Percentiles rank a stretch among this genome's conserved stretches.
Evolutionary conservation across 2,888 invertebrate species (phyloP).

Genomic region (Petrolisthes cinctipes): DNA sequence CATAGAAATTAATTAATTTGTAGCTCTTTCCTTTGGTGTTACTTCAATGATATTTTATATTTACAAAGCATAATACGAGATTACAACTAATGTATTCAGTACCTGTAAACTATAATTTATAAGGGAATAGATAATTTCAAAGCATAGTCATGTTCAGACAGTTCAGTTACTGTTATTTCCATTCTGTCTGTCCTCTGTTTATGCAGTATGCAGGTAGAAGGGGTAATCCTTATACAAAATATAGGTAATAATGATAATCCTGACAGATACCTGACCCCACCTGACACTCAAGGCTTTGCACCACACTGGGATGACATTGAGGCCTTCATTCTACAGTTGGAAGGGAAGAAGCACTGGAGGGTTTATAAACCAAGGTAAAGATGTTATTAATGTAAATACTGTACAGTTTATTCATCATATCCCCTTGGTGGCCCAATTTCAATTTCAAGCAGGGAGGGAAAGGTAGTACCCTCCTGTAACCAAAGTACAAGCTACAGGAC

Average conservation of each 20-base stretch:
- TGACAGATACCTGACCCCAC: conserved; percentile 87
- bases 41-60: too few relatives aligned
- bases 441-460: too few relatives aligned
- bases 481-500: too few relatives aligned
- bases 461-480: too few relatives aligned
- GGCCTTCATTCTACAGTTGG: conserved; percentile 95
- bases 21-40: too few relatives aligned
- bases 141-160: too few relatives aligned
- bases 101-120: too few relatives aligned
- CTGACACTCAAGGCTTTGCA: conserved; percentile 96
- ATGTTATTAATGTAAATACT: background rate
- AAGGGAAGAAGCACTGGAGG: conserved; percentile 95
- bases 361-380: conserved; percentile 82
- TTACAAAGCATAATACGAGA: too few relatives aligned
- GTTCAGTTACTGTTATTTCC: background rate
- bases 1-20: too few relatives aligned
- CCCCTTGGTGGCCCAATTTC: too few relatives aligned
- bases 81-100: too few relatives aligned
- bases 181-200: background rate
- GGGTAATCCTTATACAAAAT: background rate
- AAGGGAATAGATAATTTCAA: too few relatives aligned
- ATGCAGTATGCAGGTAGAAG: background rate
- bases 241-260: background rate
- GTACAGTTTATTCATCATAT: background rate
- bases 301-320: conserved; percentile 99